These are phyloP conservation scores for Lagria hirta DNA, from an alignment of 2,888 invertebrate species.

Conservation along the genomic window DNA sequence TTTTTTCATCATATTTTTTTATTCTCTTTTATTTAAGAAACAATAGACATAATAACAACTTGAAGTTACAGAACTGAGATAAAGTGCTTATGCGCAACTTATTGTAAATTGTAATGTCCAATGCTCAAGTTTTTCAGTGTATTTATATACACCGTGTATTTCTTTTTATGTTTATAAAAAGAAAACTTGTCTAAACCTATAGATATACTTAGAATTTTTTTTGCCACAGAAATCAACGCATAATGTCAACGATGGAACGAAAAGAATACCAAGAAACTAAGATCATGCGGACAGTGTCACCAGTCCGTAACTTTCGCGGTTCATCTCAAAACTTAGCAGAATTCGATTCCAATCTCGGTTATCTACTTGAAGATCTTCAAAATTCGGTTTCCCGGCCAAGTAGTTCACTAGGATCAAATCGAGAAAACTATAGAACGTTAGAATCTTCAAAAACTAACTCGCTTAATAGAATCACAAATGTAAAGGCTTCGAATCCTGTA, in stretches of 20 bases:
- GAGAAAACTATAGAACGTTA: slow-evolving; percentile 38
- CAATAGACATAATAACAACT: no score
- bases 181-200: not conserved
- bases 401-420: slow-evolving; percentile 45
- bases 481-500: slow-evolving; percentile 49
- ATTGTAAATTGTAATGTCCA: no score
- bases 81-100: no score
- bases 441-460: slow-evolving; percentile 44
- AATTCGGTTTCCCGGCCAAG: slow-evolving; percentile 52
- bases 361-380: slow-evolving; percentile 53
- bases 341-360: slow-evolving; percentile 53
- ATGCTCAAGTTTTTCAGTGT: no score
- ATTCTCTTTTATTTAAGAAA: no score
- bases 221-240: slow-evolving; percentile 18
- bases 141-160: no score
- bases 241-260: slow-evolving; percentile 52
- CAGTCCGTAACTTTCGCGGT: slow-evolving; percentile 42
- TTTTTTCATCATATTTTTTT: no score
- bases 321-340: slow-evolving; percentile 49
- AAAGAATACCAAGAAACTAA: slow-evolving; percentile 53
- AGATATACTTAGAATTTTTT: slow-evolving; percentile 2
- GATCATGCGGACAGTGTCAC: slow-evolving; percentile 48
- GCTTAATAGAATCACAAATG: slow-evolving; percentile 44
- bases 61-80: no score
- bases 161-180: not conserved